Percentiles rank a stretch among this genome's conserved stretches.
phyloP scores from a whole-genome alignment of 2,888 invertebrate species.

The Diogma glabrata region DNA sequence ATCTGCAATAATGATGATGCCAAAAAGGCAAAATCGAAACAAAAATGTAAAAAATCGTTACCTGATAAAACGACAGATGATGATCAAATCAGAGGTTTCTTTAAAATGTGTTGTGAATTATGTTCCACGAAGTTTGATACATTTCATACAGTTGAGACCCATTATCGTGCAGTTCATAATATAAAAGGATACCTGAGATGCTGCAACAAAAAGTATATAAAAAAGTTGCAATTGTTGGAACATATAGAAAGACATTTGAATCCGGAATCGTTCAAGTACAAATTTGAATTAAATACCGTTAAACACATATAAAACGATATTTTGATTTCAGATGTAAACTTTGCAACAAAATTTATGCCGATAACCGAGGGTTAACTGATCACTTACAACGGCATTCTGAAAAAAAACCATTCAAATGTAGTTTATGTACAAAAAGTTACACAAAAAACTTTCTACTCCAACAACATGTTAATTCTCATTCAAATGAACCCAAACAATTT shows the following conservation, averaged over 20 bases:
- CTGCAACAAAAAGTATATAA: constrained; percentile 32
- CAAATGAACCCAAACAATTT: not conserved
- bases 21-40: not conserved
- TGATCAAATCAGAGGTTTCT: not conserved
- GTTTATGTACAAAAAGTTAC: not conserved
- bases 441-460: not conserved
- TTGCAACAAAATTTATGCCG: constrained; percentile 6
- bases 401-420: constrained; percentile 8
- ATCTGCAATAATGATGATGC: no score
- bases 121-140: constrained; percentile 13
- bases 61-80: not conserved
- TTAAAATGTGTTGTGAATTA: constrained; percentile 1
- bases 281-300: not conserved
- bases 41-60: not conserved
- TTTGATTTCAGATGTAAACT: constrained; percentile 3
- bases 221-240: constrained; percentile 30
- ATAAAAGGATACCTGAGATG: constrained; percentile 30
- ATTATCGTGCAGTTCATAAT: constrained; percentile 29
- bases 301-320: no score
- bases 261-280: constrained; percentile 34
- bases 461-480: not conserved
- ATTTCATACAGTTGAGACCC: constrained; percentile 29
- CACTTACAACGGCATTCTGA: not conserved
- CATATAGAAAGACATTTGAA: constrained; percentile 33
- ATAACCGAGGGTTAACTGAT: not conserved